Evolutionary conservation across 2,113 vertebrate species (phyloP), one percentile per base, ranked within the genome.

Genomic region (Nettapus auritus): DNA sequence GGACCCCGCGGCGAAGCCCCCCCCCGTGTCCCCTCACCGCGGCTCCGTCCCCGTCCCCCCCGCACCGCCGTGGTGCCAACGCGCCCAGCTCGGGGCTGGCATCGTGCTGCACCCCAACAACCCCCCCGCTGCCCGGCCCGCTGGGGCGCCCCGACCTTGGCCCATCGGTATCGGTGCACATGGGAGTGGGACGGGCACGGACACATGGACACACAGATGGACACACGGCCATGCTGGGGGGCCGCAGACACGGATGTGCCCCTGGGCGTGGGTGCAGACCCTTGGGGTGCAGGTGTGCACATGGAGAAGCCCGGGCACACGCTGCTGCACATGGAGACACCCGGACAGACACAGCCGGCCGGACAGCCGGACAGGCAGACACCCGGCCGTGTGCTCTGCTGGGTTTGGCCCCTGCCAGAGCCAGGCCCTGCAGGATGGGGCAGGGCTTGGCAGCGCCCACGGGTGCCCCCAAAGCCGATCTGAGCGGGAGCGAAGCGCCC

Each of bases 291-390:
- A 0, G 14, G 8, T 0, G 1, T 4, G 19, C 69, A 29, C 62
- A 31, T 4, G 0, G 0, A 23, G 59, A 29, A 23, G 26, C 21
- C 7, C 0, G 2, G 48, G 6, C 1, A 1, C 16, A 3, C 1
- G 1, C 3, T 0, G 53, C 20, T 26, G 2, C 1, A 5, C 44
- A 1, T 2, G 1, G 40, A 40, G 46, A 34, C 13, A 28, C 22
- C 22, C 46, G 19, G 67, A 48, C 40, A 40, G 40, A 13, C 40
- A 40, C 8, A n/a, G n/a, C n/a, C n/a, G n/a, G n/a, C n/a, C n/a
- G 0, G 46, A 28, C 31, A 8, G 57, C 23, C 11, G 21, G 48
- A 28, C 1, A 13, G 48, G 28, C 1, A 1, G 66, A 82, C 22
- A 9, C 52, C 33, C 16, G 5, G 33, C 56, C 63, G 60, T 19